Evolutionary conservation across 2,113 vertebrate species (phyloP).

Genomic region (Pygoscelis adeliae): DNA sequence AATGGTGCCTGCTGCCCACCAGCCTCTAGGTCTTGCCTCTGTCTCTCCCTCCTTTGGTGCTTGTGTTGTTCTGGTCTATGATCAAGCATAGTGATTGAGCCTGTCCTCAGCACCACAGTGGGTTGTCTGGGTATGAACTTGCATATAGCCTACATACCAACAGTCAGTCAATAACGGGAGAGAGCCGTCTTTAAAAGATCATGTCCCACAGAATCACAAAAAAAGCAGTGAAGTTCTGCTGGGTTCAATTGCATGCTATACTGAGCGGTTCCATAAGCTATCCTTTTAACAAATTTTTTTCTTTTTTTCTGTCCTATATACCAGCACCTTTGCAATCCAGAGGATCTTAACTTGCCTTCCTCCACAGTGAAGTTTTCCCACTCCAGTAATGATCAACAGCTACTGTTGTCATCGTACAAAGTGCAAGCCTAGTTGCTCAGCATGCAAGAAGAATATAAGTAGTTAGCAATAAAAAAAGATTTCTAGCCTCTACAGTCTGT

Average conservation of each 20-base stretch:
- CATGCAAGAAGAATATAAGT: neutral
- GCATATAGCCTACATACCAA: neutral
- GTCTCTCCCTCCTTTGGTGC: neutral
- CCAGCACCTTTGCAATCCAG: neutral
- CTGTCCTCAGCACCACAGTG: neutral
- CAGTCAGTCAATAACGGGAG: neutral
- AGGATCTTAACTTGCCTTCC: neutral
- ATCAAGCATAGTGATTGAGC: neutral
- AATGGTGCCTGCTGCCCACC: neutral
- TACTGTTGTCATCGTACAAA: rapidly evolving
- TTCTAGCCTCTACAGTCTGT: neutral
- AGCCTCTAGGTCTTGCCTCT: neutral
- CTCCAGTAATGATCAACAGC: neutral
- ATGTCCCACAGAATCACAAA: neutral
- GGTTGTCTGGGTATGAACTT: neutral
- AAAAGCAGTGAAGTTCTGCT: neutral
- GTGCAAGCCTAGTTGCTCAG: neutral
- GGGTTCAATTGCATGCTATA: neutral
- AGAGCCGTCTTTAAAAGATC: neutral
- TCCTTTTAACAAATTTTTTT: neutral
- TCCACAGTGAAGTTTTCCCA: neutral
- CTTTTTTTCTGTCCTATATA: neutral
- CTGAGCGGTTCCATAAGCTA: neutral
- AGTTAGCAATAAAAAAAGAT: neutral
- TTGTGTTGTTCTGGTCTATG: rapidly evolving